Conservation (phyloP, 2,797 vertebrate genomes). For the Coregonus ussuriensis region DNA sequence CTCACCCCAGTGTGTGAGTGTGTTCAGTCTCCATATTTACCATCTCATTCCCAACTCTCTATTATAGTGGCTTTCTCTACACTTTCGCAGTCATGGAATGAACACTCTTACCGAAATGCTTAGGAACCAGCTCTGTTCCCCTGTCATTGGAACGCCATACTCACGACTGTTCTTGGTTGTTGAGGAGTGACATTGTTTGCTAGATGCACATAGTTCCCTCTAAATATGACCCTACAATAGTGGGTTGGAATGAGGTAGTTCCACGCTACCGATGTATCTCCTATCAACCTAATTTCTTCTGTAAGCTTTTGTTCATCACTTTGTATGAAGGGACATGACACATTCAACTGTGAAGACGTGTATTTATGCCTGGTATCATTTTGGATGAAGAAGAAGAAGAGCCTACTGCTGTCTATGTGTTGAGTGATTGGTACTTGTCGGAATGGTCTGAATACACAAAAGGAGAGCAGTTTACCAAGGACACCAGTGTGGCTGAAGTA, state of each 20-base stretch:
- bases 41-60: background rate
- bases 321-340: background rate
- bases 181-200: background rate
- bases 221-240: background rate
- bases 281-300: background rate
- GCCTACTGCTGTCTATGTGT: background rate
- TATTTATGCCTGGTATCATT: slow-evolving; percentile 22
- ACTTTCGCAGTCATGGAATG: background rate
- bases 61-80: background rate
- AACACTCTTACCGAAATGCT: background rate
- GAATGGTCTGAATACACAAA: background rate
- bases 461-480: background rate
- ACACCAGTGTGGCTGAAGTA: background rate
- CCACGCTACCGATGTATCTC: background rate
- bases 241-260: background rate
- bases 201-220: background rate
- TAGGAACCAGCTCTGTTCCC: background rate
- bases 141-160: background rate
- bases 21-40: background rate
- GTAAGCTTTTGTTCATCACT: background rate
- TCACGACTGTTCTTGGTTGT: background rate
- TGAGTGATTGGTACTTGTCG: background rate
- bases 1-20: slow-evolving; percentile 12
- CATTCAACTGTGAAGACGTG: slow-evolving; percentile 9
- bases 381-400: background rate